These are phyloP conservation scores for Eira barbara DNA, from an alignment of 2,113 vertebrate genomes.

Conservation along the genomic window DNA sequence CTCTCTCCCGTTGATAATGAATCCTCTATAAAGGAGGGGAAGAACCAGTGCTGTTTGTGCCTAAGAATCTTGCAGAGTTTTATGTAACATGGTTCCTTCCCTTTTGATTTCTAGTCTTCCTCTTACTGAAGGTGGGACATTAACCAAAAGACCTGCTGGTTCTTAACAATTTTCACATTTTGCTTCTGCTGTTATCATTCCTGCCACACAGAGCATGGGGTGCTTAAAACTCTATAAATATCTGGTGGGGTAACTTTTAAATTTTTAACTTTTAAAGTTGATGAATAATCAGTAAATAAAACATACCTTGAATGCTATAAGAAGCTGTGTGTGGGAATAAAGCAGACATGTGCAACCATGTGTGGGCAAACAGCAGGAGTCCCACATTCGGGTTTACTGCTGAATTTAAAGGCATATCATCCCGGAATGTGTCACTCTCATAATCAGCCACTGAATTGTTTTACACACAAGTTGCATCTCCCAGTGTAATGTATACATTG, in stretches of 20 bases:
- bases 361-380: background rate
- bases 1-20: background rate
- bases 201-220: background rate
- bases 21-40: background rate
- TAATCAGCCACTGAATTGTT: slow-evolving; percentile 27
- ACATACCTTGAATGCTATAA: background rate
- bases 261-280: background rate
- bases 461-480: background rate
- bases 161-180: background rate
- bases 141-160: background rate
- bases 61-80: background rate
- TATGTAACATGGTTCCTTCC: background rate
- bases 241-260: background rate
- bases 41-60: background rate
- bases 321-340: background rate
- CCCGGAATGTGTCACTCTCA: background rate
- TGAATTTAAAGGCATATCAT: background rate
- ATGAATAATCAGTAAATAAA: slow-evolving; percentile 15
- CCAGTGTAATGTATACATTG: background rate
- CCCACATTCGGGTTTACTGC: background rate
- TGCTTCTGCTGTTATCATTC: background rate
- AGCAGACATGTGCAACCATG: background rate
- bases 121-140: background rate
- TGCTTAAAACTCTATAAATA: background rate
- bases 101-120: background rate